Conservation (phyloP, 2,888 invertebrate genomes). For the Tortrix viridana region DNA sequence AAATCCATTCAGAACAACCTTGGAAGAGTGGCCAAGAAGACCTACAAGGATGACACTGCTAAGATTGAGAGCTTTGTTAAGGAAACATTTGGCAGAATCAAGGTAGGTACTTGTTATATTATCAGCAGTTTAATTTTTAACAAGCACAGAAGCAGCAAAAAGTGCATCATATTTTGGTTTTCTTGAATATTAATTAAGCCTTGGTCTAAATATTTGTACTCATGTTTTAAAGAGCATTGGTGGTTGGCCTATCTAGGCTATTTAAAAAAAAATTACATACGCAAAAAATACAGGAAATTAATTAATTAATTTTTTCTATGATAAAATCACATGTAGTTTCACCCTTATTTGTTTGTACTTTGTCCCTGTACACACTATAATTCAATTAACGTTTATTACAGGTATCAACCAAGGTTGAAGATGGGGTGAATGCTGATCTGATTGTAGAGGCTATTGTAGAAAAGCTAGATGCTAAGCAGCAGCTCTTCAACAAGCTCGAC, state of each 20-base stretch:
- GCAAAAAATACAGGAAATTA: no score
- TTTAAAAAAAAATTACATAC: no score
- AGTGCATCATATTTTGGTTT: no score
- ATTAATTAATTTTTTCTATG: no score
- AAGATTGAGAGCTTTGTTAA: slow-evolving; percentile 87
- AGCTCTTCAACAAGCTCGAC: slow-evolving; percentile 90
- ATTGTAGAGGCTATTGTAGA: slow-evolving; percentile 96
- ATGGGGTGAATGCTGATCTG: slow-evolving; percentile 88
- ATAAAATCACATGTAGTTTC: no score
- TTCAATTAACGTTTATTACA: not conserved
- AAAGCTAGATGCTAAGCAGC: slow-evolving; percentile 90
- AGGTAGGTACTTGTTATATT: slow-evolving; percentile 36
- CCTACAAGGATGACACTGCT: slow-evolving; percentile 87
- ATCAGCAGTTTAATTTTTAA: not conserved
- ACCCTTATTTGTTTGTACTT: no score
- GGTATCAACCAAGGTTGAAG: slow-evolving; percentile 84
- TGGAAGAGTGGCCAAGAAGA: slow-evolving; percentile 90
- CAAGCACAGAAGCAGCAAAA: no score
- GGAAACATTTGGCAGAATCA: slow-evolving; percentile 83
- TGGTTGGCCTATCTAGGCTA: no score
- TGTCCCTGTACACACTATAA: no score
- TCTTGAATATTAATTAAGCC: no score
- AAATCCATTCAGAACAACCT: slow-evolving; percentile 88
- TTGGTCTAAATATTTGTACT: no score
- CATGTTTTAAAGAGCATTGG: no score